A percentile compares a stretch with the other conserved stretches of the same genome.
These are phyloP conservation scores for Ferrisia virgata DNA, from an alignment of 2,888 invertebrate genomes.

Conservation along the genomic window DNA sequence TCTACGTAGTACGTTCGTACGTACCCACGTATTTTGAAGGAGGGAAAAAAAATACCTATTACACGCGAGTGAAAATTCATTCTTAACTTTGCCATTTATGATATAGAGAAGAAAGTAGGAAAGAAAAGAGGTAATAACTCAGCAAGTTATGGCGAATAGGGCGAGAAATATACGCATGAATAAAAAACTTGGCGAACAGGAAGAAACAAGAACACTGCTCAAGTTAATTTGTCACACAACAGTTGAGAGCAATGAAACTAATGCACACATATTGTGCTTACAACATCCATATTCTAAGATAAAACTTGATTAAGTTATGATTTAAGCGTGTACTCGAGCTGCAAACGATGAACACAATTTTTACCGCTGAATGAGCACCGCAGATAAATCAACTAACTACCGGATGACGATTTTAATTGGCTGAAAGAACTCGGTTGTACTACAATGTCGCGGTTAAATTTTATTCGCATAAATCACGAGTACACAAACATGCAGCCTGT, in stretches of 20 bases:
- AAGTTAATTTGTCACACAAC: not conserved
- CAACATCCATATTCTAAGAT: not conserved
- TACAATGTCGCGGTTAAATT: not conserved
- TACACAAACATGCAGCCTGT: no score
- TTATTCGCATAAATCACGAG: conserved; percentile 24
- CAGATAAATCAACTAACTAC: not conserved
- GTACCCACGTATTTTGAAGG: no score
- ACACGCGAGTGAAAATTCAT: not conserved
- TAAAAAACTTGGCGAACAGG: not conserved
- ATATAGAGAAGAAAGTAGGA: no score
- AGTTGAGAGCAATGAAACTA: not conserved
- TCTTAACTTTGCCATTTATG: not conserved
- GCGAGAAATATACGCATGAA: not conserved
- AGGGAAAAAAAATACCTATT: not conserved
- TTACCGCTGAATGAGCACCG: conserved; percentile 15
- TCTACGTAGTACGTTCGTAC: no score
- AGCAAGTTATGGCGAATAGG: not conserved
- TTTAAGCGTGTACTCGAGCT: not conserved
- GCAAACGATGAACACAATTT: conserved; percentile 4
- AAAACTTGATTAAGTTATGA: conserved; percentile 11
- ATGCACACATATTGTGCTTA: not conserved
- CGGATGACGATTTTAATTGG: conserved; percentile 26
- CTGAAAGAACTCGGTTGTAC: not conserved
- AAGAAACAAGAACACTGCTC: not conserved
- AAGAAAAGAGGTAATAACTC: not conserved